These are phyloP conservation scores for Anas flavirostris DNA, from an alignment of 2,797 vertebrate genomes.

Conservation along the genomic window DNA sequence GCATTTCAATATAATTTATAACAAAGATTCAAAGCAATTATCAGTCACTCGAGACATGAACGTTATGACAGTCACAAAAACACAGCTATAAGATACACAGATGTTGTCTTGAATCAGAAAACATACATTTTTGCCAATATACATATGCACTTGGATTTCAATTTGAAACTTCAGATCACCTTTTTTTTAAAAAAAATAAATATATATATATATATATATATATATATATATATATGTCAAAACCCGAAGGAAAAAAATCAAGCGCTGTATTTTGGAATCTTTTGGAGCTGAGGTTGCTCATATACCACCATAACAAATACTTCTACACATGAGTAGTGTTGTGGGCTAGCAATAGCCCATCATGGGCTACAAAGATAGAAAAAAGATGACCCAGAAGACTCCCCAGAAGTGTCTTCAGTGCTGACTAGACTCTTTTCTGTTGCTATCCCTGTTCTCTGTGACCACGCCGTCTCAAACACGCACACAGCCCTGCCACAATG, in stretches of 20 bases:
- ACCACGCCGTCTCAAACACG: not conserved
- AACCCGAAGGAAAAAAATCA: not conserved
- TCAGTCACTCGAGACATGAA: not conserved
- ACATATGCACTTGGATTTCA: not conserved
- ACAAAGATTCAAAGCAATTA: not conserved
- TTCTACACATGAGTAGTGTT: not conserved
- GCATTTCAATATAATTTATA: not conserved
- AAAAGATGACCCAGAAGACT: not conserved
- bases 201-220: not conserved
- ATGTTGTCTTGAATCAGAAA: not conserved
- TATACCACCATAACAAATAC: not conserved
- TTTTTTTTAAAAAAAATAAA: not conserved
- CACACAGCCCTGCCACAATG: not conserved
- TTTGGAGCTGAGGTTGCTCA: not conserved
- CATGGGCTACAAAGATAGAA: not conserved
- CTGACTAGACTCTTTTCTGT: not conserved
- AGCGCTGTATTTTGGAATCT: not conserved
- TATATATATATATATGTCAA: not conserved
- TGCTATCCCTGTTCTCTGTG: not conserved
- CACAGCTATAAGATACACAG: not conserved
- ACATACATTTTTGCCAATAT: not conserved
- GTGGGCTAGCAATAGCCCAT: not conserved
- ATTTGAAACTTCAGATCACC: not conserved
- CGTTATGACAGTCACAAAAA: not conserved
- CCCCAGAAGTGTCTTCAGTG: not conserved